Conservation (phyloP, 64 coral and sea anemone species). For the Acropora yongei region DNA sequence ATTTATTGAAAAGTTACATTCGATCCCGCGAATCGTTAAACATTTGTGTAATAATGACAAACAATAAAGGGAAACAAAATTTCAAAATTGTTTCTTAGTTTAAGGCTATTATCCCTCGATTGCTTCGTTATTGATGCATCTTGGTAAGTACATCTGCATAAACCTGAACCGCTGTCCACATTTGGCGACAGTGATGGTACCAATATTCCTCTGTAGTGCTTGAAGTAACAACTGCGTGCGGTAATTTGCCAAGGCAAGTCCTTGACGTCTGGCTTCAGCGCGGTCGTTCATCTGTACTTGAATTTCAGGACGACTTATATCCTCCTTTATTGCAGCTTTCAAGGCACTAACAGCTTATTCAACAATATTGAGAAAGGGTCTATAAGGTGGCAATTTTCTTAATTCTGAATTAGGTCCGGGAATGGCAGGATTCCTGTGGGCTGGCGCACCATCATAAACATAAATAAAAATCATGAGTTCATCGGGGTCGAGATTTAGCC, state of each 20-base stretch:
- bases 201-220: slow-evolving; percentile 39
- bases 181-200: slow-evolving; percentile 36
- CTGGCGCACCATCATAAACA: too few species aligned
- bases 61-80: slow-evolving; percentile 80
- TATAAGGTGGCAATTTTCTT: slow-evolving; percentile 12
- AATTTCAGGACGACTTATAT: slow-evolving; percentile 42
- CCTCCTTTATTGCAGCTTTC: slow-evolving; percentile 42
- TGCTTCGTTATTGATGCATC: slow-evolving; percentile 69
- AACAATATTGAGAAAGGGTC: slow-evolving; percentile 50
- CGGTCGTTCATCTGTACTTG: slow-evolving; percentile 46
- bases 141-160: slow-evolving; percentile 70
- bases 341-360: slow-evolving; percentile 44
- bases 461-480: too few species aligned
- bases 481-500: too few species aligned
- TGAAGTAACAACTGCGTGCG: slow-evolving; percentile 46
- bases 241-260: slow-evolving; percentile 41
- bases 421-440: too few species aligned
- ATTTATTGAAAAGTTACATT: slow-evolving; percentile 78
- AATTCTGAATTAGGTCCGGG: too few species aligned
- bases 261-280: slow-evolving; percentile 12
- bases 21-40: slow-evolving; percentile 74
- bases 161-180: slow-evolving; percentile 57
- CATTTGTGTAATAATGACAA: slow-evolving; percentile 79
- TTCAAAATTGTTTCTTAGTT: slow-evolving; percentile 78
- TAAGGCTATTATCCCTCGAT: slow-evolving; percentile 83